These are phyloP conservation scores for Conus betulinus DNA, from an alignment of 1,140 invertebrate species.

Conservation along the genomic window DNA sequence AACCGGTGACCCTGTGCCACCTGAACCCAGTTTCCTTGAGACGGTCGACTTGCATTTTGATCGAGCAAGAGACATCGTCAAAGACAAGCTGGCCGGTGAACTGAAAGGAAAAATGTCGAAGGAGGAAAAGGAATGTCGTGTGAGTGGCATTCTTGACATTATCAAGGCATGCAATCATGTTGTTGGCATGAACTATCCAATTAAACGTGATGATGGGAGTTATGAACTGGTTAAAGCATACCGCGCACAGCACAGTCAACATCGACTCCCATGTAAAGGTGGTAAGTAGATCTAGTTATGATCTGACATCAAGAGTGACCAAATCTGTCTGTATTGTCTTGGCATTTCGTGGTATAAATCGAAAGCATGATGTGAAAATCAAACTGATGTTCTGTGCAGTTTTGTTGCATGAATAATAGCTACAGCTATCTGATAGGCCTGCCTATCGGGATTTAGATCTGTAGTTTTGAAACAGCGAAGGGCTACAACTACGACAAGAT, in stretches of 20 bases:
- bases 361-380: too few species aligned
- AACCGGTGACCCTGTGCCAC: background rate
- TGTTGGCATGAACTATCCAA: constrained; percentile 94
- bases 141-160: constrained; percentile 90
- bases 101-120: constrained; percentile 82
- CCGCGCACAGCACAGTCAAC: constrained; percentile 97
- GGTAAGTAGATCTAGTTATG: constrained; percentile 78
- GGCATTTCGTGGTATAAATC: too few species aligned
- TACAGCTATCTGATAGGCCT: too few species aligned
- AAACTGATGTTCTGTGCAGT: too few species aligned
- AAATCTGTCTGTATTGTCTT: too few species aligned
- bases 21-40: constrained; percentile 57
- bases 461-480: too few species aligned
- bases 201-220: constrained; percentile 95
- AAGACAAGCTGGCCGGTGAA: constrained; percentile 93
- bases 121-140: constrained; percentile 93
- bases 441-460: too few species aligned
- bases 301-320: background rate
- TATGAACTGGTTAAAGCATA: constrained; percentile 98
- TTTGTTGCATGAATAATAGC: too few species aligned
- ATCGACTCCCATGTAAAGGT: constrained; percentile 98
- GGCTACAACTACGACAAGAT: too few species aligned
- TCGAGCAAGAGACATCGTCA: constrained; percentile 81
- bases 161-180: constrained; percentile 98
- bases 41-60: constrained; percentile 73